These are phyloP conservation scores for Brenthis daphne DNA, from an alignment of 2,888 invertebrate species.

Conservation along the genomic window DNA sequence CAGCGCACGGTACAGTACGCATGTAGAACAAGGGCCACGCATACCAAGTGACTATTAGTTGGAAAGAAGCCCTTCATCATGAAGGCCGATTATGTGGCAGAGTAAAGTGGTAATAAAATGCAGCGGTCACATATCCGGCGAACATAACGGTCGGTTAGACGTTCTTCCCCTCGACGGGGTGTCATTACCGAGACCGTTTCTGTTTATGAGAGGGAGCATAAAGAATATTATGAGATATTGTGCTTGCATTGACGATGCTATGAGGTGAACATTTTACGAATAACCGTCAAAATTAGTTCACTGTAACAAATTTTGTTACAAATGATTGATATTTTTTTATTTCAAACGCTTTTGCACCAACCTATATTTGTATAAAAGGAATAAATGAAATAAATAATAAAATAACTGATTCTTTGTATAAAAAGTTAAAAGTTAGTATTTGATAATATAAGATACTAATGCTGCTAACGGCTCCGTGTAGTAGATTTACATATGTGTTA, in stretches of 20 bases:
- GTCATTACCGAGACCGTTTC: constrained; percentile 78
- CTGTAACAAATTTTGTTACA: constrained; percentile 58
- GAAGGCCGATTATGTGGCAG: constrained; percentile 81
- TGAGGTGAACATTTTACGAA: constrained; percentile 72
- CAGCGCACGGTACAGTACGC: constrained; percentile 39
- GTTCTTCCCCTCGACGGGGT: constrained; percentile 69
- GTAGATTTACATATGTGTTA: too few relatives aligned
- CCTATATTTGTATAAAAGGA: not conserved
- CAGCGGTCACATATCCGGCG: constrained; percentile 81
- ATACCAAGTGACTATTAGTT: constrained; percentile 67
- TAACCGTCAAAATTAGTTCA: constrained; percentile 62
- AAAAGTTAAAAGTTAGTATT: too few relatives aligned
- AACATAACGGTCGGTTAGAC: constrained; percentile 77
- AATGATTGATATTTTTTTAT: constrained; percentile 1
- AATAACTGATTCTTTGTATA: too few relatives aligned
- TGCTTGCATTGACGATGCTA: constrained; percentile 71
- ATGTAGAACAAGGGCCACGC: constrained; percentile 42
- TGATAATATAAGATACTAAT: too few relatives aligned
- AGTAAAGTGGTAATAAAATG: constrained; percentile 82
- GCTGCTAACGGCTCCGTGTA: too few relatives aligned
- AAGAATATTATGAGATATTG: constrained; percentile 81
- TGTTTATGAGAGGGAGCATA: constrained; percentile 79
- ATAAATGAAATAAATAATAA: too few relatives aligned
- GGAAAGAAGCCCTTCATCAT: constrained; percentile 76
- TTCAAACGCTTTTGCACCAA: not conserved